Base-by-base conservation (phyloP, 1,140 invertebrate genomes). In the Epicauta chinensis region DNA sequence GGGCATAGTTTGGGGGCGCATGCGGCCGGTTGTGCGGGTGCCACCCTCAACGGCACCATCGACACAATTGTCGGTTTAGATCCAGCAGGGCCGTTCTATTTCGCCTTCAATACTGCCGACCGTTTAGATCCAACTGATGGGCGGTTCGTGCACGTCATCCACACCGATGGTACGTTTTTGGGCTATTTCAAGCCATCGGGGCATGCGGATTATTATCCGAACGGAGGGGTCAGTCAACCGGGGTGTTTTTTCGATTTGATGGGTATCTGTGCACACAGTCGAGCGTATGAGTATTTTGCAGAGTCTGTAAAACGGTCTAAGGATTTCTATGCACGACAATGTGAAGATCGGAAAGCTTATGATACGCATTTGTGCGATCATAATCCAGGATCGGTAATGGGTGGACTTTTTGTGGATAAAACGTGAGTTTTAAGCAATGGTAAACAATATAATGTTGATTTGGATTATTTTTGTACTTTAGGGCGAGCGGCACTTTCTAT, bases 1-100 rank as follows among this genome's bases (percentile, higher is more conserved):
- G 84, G 83, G 2, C 82, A 84, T 55, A 84, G 82, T 53, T 72
- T 86, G 12, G 84, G 84, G 2, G 83, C 81, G 3, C 84, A 87
- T 54, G 70, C 84, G 1, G 75, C 77, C 1, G 82, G 82, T 0
- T 73, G 82, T 37, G 77, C 79, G 3, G 82, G 79, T 6, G 72
- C 72, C 38, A 39, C 65, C 36, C 61, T 70, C 35, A 65, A 61
- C 1, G 65, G 66, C 11, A 59, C 66, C 2, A 55, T 75, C 5
- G 56, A 57, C 31, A 55, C 60, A 12, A 74, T 76, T 38, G 54
- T 65, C 30, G 68, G 64, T 17, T 51, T 81, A 12, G 79, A 81
- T 62, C 76, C 79, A 0, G 79, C 79, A 2, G 75, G 73, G 3
- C 77, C 76, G 2, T 71, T 76, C 30, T 79, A 77, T 58, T 69